Conservation (phyloP, 2,888 invertebrate species). For the Eurytoma adleriae region DNA sequence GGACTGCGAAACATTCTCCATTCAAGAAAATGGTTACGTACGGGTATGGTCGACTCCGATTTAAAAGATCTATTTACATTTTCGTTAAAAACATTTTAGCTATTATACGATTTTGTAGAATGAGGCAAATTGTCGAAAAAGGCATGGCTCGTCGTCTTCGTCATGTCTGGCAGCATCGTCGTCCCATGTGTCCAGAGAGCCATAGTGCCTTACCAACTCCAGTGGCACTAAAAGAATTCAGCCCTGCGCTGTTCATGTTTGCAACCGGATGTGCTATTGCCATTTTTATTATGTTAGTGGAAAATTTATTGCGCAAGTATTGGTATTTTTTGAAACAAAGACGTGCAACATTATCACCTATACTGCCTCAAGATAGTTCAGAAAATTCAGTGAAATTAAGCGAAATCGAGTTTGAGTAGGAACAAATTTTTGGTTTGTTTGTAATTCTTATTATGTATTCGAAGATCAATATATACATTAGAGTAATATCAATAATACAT, state of each 20-base stretch:
- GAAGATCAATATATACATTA: too few species aligned
- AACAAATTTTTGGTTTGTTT: too few species aligned
- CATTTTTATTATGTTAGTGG: conserved; percentile 59
- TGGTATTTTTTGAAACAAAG: not conserved
- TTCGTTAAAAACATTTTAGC: not conserved
- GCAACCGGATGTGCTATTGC: conserved; percentile 59
- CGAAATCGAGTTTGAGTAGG: too few species aligned
- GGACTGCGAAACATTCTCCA: conserved; percentile 65
- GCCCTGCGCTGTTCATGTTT: conserved; percentile 64
- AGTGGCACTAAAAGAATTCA: conserved; percentile 65
- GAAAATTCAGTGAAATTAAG: too few species aligned
- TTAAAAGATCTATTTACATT: not conserved
- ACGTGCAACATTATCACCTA: not conserved
- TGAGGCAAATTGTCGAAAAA: conserved; percentile 64
- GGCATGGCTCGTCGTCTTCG: conserved; percentile 61
- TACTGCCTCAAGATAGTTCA: not conserved
- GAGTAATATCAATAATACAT: too few species aligned
- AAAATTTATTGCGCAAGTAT: conserved; percentile 56
- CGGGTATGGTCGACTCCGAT: conserved; percentile 22
- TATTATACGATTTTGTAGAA: conserved; percentile 48
- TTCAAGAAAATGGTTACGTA: conserved; percentile 70
- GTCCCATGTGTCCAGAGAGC: conserved; percentile 66
- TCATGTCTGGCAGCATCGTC: conserved; percentile 63
- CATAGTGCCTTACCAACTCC: conserved; percentile 65
- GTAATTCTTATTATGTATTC: too few species aligned